phyloP scores from a whole-genome alignment of 2,888 invertebrate species.

The Drosophila algonquin region DNA sequence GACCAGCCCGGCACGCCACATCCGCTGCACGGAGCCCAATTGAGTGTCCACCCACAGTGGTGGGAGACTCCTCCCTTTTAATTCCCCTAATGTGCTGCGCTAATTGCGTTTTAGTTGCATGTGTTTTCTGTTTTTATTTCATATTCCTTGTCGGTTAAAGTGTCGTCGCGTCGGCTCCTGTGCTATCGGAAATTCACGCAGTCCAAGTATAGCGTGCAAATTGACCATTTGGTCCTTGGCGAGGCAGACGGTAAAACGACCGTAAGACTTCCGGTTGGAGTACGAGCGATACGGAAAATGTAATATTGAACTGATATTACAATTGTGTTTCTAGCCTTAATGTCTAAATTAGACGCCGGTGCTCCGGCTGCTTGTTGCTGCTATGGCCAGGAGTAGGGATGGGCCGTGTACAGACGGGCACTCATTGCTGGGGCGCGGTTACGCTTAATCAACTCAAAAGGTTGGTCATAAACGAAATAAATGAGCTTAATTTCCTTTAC shows the following conservation, averaged over 20 bases:
- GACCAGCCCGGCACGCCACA: slow-evolving; percentile 11
- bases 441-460: slow-evolving; percentile 45
- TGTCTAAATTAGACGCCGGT: slow-evolving; percentile 59
- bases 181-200: slow-evolving; percentile 35
- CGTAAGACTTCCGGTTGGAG: slow-evolving; percentile 60
- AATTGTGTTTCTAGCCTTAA: slow-evolving; percentile 52
- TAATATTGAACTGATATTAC: slow-evolving; percentile 62
- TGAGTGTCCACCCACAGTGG: slow-evolving; percentile 19
- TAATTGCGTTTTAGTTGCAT: slow-evolving; percentile 70
- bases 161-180: slow-evolving; percentile 2
- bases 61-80: slow-evolving; percentile 44
- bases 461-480: slow-evolving; percentile 51
- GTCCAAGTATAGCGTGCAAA: slow-evolving; percentile 66
- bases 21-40: slow-evolving; percentile 17
- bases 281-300: background rate
- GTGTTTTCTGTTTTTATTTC: slow-evolving; percentile 22
- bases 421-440: slow-evolving; percentile 24
- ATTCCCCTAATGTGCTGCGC: slow-evolving; percentile 61
- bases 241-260: slow-evolving; percentile 36
- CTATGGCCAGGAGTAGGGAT: slow-evolving; percentile 19
- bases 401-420: slow-evolving; percentile 3
- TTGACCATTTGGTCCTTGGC: slow-evolving; percentile 44
- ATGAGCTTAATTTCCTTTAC: slow-evolving; percentile 54
- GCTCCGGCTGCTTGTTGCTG: slow-evolving; percentile 37
- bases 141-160: background rate